Percentiles rank a stretch among this genome's conserved stretches.
phyloP scores from a whole-genome alignment of 2,113 vertebrate genomes.

The Scomber japonicus region DNA sequence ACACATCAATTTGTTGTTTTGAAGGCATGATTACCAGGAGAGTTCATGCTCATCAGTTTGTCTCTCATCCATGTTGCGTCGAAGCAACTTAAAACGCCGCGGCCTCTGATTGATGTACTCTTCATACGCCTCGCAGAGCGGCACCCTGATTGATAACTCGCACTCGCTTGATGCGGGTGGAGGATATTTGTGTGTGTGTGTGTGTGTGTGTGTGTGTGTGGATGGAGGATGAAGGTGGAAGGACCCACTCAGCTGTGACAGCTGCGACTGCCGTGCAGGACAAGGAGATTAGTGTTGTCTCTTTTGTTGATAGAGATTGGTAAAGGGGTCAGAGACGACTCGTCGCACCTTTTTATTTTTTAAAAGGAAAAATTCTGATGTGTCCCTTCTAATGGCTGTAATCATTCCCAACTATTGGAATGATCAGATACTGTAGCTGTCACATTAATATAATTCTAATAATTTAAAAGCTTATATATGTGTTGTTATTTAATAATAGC shows the following conservation, averaged over 20 bases:
- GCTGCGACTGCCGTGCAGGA: not conserved
- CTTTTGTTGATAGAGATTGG: not conserved
- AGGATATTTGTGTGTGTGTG: conserved; percentile 2
- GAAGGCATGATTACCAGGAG: conserved; percentile 23
- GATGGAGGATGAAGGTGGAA: not conserved
- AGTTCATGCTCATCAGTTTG: conserved; percentile 34
- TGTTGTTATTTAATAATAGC: too few relatives aligned
- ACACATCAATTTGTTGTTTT: conserved; percentile 30
- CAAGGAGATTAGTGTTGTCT: not conserved
- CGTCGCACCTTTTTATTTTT: not conserved
- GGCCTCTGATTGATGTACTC: conserved; percentile 51
- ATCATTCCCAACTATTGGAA: not conserved
- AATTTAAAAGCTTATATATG: not conserved
- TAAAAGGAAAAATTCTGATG: not conserved
- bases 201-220: too few relatives aligned
- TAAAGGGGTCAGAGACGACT: not conserved
- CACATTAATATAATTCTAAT: not conserved
- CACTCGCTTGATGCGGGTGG: conserved; percentile 28
- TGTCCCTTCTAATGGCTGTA: not conserved
- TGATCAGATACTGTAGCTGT: not conserved
- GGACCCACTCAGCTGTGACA: conserved; percentile 21
- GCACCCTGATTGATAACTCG: conserved; percentile 44
- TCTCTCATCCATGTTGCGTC: conserved; percentile 31
- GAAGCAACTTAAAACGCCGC: conserved; percentile 13
- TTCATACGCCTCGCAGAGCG: conserved; percentile 21